These are phyloP conservation scores for Hyposoter dolosus DNA, from an alignment of 2,888 invertebrate species.

Conservation along the genomic window DNA sequence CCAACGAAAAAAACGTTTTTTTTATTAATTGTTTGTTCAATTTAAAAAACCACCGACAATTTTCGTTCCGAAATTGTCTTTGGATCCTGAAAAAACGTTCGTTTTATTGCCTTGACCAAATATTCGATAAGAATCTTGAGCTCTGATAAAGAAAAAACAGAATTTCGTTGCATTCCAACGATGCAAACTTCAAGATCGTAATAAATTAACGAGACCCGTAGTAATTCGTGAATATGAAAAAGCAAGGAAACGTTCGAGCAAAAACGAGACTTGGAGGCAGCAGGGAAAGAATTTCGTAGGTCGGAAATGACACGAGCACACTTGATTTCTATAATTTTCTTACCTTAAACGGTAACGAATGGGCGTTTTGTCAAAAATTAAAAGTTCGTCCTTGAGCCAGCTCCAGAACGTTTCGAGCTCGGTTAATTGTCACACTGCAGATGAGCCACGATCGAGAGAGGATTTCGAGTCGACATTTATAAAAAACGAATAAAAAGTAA, in stretches of 20 bases:
- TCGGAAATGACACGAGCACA: not conserved
- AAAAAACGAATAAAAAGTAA: not conserved
- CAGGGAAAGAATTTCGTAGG: not conserved
- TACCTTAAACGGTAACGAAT: constrained; percentile 15
- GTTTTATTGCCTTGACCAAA: no score
- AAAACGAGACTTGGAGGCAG: not conserved
- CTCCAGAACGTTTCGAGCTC: not conserved
- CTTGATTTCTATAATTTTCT: not conserved
- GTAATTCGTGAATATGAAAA: not conserved
- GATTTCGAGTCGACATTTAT: not conserved
- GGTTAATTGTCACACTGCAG: not conserved
- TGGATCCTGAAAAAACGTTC: no score
- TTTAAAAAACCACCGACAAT: no score
- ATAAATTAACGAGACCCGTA: no score
- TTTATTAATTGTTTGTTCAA: no score
- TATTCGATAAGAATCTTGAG: no score
- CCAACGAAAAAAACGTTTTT: no score
- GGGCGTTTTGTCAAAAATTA: not conserved
- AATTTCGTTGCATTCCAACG: no score
- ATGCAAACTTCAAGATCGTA: no score
- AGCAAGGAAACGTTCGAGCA: not conserved
- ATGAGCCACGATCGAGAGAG: not conserved
- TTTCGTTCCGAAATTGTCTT: no score
- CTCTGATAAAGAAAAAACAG: no score
- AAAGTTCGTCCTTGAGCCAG: constrained; percentile 35